Evolutionary conservation across 2,888 invertebrate genomes (phyloP).

Genomic region (Choristoneura rosaceana): DNA sequence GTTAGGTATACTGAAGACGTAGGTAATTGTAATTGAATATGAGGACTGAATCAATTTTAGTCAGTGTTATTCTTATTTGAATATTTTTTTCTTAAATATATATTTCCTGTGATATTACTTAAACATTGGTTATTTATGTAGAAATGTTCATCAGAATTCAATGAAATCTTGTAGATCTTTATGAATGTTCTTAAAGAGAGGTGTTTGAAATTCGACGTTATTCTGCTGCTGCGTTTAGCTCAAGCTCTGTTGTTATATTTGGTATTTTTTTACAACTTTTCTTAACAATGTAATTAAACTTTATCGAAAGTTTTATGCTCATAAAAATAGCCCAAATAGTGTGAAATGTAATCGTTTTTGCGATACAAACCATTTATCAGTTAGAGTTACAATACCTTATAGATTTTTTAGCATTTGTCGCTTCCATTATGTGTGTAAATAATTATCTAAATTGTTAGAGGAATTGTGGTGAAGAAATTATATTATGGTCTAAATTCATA

Average conservation of each 20-base stretch:
- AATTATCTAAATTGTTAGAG: slow-evolving; percentile 78
- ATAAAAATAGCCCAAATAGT: slow-evolving; percentile 10
- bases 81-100: slow-evolving; percentile 53
- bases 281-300: background rate
- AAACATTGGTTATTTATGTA: slow-evolving; percentile 36
- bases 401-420: slow-evolving; percentile 74
- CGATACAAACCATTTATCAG: slow-evolving; percentile 29
- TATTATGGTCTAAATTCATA: slow-evolving; percentile 75
- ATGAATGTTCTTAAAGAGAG: background rate
- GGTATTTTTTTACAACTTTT: slow-evolving; percentile 5
- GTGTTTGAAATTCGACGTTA: background rate
- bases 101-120: slow-evolving; percentile 64
- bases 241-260: background rate
- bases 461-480: slow-evolving; percentile 74
- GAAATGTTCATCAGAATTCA: slow-evolving; percentile 25
- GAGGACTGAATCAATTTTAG: background rate
- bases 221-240: background rate
- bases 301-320: background rate
- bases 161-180: slow-evolving; percentile 14
- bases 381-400: slow-evolving; percentile 69
- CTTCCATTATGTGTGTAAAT: slow-evolving; percentile 81
- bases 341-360: slow-evolving; percentile 8
- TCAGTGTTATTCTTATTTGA: slow-evolving; percentile 48
- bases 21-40: background rate
- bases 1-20: background rate